Evolutionary conservation across 2,797 vertebrate species (phyloP).

Genomic region (Cichlasoma orientale): DNA sequence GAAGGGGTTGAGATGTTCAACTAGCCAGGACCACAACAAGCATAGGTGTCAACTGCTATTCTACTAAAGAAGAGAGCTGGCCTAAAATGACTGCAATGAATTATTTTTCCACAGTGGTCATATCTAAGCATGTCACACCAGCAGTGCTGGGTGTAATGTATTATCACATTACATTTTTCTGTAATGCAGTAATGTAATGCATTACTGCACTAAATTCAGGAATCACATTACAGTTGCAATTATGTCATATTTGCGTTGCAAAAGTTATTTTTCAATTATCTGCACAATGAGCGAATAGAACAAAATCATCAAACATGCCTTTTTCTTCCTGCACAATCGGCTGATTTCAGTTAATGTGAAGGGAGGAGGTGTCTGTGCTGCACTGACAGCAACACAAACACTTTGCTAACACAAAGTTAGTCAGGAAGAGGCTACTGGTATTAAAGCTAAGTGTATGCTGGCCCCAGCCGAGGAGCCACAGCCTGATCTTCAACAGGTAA

Average conservation of each 20-base stretch:
- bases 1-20: neutral
- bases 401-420: no score
- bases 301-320: accelerated
- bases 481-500: no score
- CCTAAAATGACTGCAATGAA: neutral
- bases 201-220: neutral
- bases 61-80: neutral
- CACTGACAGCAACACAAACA: no score
- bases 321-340: neutral
- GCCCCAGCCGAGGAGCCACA: no score
- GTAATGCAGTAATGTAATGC: neutral
- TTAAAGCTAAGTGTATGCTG: no score
- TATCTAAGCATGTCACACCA: neutral
- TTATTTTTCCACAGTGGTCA: neutral
- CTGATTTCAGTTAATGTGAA: neutral
- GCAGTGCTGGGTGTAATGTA: neutral
- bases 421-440: no score
- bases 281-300: neutral
- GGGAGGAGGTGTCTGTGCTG: neutral
- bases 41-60: neutral
- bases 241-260: neutral
- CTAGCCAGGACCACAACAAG: neutral
- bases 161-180: neutral
- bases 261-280: neutral
- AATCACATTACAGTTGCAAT: neutral